Evolutionary conservation across 2,888 invertebrate genomes (phyloP), one percentile per base, ranked within the genome.

Genomic region (Cheilosia vernalis): DNA sequence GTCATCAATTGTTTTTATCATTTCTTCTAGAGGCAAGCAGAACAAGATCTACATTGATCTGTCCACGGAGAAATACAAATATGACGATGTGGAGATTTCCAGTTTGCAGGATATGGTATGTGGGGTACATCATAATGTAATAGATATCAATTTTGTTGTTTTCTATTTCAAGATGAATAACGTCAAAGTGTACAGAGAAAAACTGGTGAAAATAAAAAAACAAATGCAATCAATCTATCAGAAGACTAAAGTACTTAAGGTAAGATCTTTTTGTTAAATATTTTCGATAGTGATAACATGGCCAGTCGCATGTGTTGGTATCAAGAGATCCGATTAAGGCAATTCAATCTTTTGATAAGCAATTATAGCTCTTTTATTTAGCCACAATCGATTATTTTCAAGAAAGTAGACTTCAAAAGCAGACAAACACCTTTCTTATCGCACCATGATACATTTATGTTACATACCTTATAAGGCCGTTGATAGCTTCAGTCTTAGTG

Each of bases 151-250:
- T 9, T 47, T 53, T 21, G 40, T 19, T 0, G 27, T 49, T 55
- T 61, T 63, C 63, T 60, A 56, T 63, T 87, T 88, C 30, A 73
- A 92, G 92, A 91, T 92, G 90, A 89, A 89, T 78, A 89, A 88
- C 69, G 89, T 92, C 13, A 91, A 90, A 87, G 72, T 88, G 27
- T 92, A 91, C 87, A 89, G 89, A 63, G 91, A 92, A 21, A 92
- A 91, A 83, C 87, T 92, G 70, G 83, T 89, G 15, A 88, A 88
- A 88, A 90, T 92, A 69, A 91, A 90, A 78, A 91, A 90, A 70
- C 90, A 92, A 89, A 92, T 92, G 92, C 90, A 90, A 61, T 88
- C 72, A 37, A 90, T 92, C 86, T 92, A 92, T 88, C 91, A 92
- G 66, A 90, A 90, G 37, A 89, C 90, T 24, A 91, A 90, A 88